These are phyloP conservation scores for Eristalis intricaria DNA, from an alignment of 2,888 invertebrate species.

Conservation along the genomic window DNA sequence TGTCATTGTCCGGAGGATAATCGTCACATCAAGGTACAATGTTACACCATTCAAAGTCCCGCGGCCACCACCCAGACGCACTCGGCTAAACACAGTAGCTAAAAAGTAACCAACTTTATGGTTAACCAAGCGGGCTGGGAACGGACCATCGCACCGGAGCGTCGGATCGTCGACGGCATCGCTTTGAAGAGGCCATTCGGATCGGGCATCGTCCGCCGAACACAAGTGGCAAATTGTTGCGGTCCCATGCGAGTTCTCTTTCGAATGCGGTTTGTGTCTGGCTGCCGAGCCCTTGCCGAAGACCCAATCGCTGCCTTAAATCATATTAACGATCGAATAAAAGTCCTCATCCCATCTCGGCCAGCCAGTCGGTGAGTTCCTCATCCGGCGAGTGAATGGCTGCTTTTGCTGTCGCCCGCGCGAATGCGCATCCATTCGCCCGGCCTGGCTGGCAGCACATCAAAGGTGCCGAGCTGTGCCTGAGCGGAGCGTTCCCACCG, in stretches of 20 bases:
- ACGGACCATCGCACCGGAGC: background rate
- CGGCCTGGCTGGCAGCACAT: conserved; percentile 17
- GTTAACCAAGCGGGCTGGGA: conserved; percentile 25
- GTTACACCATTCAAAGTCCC: conserved; percentile 26
- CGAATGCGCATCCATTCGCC: conserved; percentile 15
- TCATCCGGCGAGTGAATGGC: conserved; percentile 26
- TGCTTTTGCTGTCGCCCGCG: conserved; percentile 16
- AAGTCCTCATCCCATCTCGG: conserved; percentile 21
- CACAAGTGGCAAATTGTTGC: conserved; percentile 51
- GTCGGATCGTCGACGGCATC: conserved; percentile 27
- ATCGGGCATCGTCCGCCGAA: conserved; percentile 4
- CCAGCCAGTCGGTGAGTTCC: conserved; percentile 1
- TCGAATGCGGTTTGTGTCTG: conserved; percentile 59
- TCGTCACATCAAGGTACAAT: conserved; percentile 65
- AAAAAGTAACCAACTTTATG: conserved; percentile 65
- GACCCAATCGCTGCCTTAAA: conserved; percentile 44
- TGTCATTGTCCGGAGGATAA: conserved; percentile 68
- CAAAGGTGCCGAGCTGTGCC: conserved; percentile 44
- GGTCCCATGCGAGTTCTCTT: conserved; percentile 37
- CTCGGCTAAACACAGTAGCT: conserved; percentile 63
- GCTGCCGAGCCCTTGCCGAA: conserved; percentile 14
- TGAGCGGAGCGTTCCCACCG: background rate
- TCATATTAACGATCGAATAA: conserved; percentile 70
- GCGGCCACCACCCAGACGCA: conserved; percentile 22
- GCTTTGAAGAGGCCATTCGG: conserved; percentile 40